Conservation (phyloP, 2,888 invertebrate species). For the Mayetiola destructor region DNA sequence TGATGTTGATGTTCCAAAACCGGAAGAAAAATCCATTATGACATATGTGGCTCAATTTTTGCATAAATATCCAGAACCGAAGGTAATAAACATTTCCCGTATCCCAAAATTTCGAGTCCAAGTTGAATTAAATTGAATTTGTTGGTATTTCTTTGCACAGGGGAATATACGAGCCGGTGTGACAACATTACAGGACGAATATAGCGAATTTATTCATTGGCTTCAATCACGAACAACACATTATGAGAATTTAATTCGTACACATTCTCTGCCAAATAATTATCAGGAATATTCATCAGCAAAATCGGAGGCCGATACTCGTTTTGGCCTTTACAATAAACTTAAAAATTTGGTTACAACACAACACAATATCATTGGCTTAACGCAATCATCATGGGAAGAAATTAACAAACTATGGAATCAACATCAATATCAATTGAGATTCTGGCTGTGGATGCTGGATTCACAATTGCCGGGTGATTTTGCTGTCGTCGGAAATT, state of each 20-base stretch:
- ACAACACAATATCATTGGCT: slow-evolving; percentile 58
- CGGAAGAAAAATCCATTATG: slow-evolving; percentile 96
- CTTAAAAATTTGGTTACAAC: slow-evolving; percentile 66
- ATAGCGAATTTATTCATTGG: slow-evolving; percentile 69
- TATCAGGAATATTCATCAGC: slow-evolving; percentile 69
- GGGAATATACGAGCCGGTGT: slow-evolving; percentile 57
- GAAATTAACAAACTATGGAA: slow-evolving; percentile 69
- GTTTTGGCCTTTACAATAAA: slow-evolving; percentile 57
- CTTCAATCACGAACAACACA: slow-evolving; percentile 60
- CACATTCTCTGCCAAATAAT: slow-evolving; percentile 57
- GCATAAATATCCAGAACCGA: slow-evolving; percentile 84
- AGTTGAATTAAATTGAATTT: not conserved
- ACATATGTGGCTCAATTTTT: slow-evolving; percentile 96
- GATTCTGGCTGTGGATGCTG: slow-evolving; percentile 78
- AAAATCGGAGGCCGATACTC: slow-evolving; percentile 61
- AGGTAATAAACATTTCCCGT: slow-evolving; percentile 32
- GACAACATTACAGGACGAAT: slow-evolving; percentile 65
- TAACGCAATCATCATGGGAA: slow-evolving; percentile 74
- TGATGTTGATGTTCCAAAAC: slow-evolving; percentile 89
- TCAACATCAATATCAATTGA: slow-evolving; percentile 59
- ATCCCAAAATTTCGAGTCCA: not conserved
- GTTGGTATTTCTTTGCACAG: slow-evolving; percentile 25
- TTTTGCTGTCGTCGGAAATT: slow-evolving; percentile 72
- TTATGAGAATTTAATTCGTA: slow-evolving; percentile 61
- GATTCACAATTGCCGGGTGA: slow-evolving; percentile 76